Percentiles rank a stretch among this genome's conserved stretches.
These are phyloP conservation scores for Sphaerodactylus townsendi DNA, from an alignment of 2,113 vertebrate genomes.

Conservation along the genomic window DNA sequence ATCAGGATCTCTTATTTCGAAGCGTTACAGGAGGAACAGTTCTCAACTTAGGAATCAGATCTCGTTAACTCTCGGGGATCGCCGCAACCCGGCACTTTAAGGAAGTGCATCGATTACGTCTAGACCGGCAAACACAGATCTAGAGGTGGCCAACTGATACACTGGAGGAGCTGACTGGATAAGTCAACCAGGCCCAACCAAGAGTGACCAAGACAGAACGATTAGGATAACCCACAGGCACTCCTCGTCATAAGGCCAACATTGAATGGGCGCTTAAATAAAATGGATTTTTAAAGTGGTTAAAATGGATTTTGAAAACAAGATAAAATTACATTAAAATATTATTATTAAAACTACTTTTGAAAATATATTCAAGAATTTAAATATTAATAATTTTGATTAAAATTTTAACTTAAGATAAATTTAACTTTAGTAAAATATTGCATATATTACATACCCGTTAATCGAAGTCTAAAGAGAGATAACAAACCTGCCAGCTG, in stretches of 20 bases:
- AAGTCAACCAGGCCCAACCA: slow-evolving; percentile 96
- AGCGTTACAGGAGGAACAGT: slow-evolving; percentile 85
- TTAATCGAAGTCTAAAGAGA: slow-evolving; percentile 71
- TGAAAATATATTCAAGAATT: slow-evolving; percentile 63
- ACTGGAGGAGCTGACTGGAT: slow-evolving; percentile 91
- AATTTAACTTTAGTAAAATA: slow-evolving; percentile 64
- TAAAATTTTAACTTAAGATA: slow-evolving; percentile 55
- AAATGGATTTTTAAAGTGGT: slow-evolving; percentile 84
- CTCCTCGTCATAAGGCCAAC: slow-evolving; percentile 98
- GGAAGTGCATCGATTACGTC: slow-evolving; percentile 83
- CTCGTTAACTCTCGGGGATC: slow-evolving; percentile 84
- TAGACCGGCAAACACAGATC: slow-evolving; percentile 93
- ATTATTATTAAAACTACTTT: slow-evolving; percentile 67
- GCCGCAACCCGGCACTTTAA: slow-evolving; percentile 85
- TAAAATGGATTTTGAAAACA: slow-evolving; percentile 63
- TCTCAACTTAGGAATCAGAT: slow-evolving; percentile 88
- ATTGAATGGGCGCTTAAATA: slow-evolving; percentile 99
- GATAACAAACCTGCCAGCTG: slow-evolving; percentile 96
- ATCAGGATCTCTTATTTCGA: slow-evolving; percentile 85
- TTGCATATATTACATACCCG: slow-evolving; percentile 69
- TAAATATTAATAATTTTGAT: slow-evolving; percentile 58
- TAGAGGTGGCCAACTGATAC: slow-evolving; percentile 93
- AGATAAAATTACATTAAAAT: slow-evolving; percentile 68
- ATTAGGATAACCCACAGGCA: slow-evolving; percentile 91
- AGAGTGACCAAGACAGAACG: slow-evolving; percentile 99